Evolutionary conservation across 2,888 invertebrate species (phyloP), one percentile per base, ranked within the genome.

Genomic region (Eugnorisma glareosa): DNA sequence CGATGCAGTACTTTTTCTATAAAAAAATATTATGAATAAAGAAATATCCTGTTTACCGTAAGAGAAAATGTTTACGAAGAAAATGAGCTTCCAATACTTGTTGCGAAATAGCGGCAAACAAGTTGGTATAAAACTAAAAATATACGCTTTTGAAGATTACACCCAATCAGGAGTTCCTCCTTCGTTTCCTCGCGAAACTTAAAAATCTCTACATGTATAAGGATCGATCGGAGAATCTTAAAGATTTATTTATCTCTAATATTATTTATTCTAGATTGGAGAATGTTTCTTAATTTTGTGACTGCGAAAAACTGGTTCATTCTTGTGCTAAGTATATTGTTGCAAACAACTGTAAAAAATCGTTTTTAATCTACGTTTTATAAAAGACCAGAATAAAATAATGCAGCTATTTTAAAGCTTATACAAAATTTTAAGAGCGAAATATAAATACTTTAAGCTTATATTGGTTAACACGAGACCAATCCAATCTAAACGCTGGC

Each of bases 11-110:
- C 37, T 72, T 89, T 85, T 87, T 82, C 24, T 75, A 76, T 80
- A 66, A 78, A 75, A 75, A 83, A 83, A 78, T 75, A 78, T 82
- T 76, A 83, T 82, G 82, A 83, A 86, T 76, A 83, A 72, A 75
- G 77, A 83, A 81, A 82, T 86, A 85, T 83, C 76, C 84, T 89
- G 82, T 83, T 88, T 86, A 78, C 82, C 68, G 77, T 82, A 69
- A 69, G 40, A 79, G 84, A 85, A 80, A 81, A 80, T 80, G 67
- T 77, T 87, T 84, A 70, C 75, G 48, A 59, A 82, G 81, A 86
- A 81, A 84, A 86, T 89, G 81, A 81, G 79, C 79, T 86, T 84
- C 71, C 82, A 80, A 84, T 87, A 88, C 82, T 86, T 77, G 76
- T 69, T 82, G 70, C 72, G 48, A 67, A 75, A 80, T 75, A 75